Conservation (phyloP, 2,113 vertebrate genomes). For the Elachura formosa region DNA sequence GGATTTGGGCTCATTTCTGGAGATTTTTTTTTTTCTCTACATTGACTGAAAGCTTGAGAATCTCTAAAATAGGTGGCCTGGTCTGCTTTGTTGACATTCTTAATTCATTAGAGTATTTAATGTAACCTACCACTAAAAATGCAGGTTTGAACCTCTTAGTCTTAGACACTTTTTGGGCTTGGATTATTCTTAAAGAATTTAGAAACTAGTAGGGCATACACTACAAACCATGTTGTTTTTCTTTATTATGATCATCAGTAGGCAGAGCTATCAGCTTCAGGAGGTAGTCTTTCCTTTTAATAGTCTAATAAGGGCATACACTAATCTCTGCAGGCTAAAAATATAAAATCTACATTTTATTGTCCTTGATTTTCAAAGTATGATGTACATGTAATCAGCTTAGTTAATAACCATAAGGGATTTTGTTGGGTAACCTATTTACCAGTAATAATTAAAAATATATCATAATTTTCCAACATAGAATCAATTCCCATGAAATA, state of each 20-base stretch:
- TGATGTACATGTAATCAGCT: background rate
- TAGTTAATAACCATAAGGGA: background rate
- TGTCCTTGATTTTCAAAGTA: background rate
- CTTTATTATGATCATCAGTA: background rate
- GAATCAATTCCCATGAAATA: background rate
- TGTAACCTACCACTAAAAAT: background rate
- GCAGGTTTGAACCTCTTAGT: background rate
- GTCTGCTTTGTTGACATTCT: background rate
- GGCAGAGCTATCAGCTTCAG: background rate
- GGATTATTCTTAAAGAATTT: background rate
- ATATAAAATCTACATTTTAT: background rate
- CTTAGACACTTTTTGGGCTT: background rate
- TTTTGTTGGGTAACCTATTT: background rate
- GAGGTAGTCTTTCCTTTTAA: background rate
- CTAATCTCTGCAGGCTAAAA: background rate
- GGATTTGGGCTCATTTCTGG: background rate
- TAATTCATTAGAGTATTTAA: background rate
- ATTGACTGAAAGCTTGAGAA: background rate
- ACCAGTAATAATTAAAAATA: background rate
- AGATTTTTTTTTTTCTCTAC: background rate
- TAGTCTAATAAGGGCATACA: background rate
- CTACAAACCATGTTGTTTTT: background rate
- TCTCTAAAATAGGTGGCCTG: background rate
- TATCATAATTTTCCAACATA: background rate
- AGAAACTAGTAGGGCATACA: background rate